Base-by-base conservation (phyloP, 2,888 invertebrate genomes). In the Molanna angustata region DNA sequence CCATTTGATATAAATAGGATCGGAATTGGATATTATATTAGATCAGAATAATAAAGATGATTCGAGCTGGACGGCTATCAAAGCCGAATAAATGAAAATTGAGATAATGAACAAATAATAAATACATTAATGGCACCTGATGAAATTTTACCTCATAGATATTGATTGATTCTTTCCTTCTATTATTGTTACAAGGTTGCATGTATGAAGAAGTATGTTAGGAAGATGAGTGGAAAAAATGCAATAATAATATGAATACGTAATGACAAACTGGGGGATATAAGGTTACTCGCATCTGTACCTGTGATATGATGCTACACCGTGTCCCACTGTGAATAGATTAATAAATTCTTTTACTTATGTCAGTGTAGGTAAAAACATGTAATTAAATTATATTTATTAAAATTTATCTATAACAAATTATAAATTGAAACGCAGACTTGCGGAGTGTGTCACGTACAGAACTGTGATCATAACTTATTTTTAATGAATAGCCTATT, bases 201-300 rank as follows among this genome's bases (percentile, higher is more conserved):
- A 18, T 39, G 49, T 7, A 13, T 41, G 40, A 21, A 32, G 52
- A 48, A 7, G 56, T 32, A 45, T 55, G 49, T 11, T 39, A 21
- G 18, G 19, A 19, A 22, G 31, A 19, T 13, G 17, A 41, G 19
- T 35, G 35, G 14, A 27, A 14, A 37, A 40, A 52, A 56, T 46
- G 52, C 56, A 56, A 56, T 56, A 52, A 52, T 56, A 56, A 49
- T 46, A 49, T 52, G 49, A 49, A 52, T 52, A 56, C 52, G 49
- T 52, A 56, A 56, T 31, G 16, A 44, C 18, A 39, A 11, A 33
- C 33, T 33, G 13, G n/a, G n/a, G n/a, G n/a, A n/a, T n/a, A n/a
- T n/a, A n/a, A n/a, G n/a, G n/a, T n/a, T n/a, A n/a, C n/a, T n/a
- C n/a, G n/a, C n/a, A n/a, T n/a, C n/a, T n/a, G n/a, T n/a, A n/a